Evolutionary conservation across 2,797 vertebrate genomes (phyloP).

Genomic region (Eremophila alpestris): DNA sequence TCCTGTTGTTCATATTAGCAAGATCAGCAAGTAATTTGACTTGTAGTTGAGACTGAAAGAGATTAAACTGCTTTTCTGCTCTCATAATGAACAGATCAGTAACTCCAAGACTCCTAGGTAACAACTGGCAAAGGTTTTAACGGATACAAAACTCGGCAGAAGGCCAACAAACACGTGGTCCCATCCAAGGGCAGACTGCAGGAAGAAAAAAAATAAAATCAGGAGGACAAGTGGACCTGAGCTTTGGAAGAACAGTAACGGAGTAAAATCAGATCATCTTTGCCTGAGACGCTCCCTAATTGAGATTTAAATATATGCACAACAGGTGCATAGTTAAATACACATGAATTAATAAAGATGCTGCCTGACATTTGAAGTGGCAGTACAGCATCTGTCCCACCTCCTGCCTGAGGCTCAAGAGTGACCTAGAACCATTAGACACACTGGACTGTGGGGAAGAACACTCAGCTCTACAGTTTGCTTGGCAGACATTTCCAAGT

Average conservation of each 20-base stretch:
- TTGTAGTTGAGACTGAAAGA: neutral
- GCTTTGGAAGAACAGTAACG: neutral
- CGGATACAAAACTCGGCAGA: neutral
- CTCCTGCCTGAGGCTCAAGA: neutral
- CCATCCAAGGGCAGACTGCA: neutral
- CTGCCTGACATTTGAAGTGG: neutral
- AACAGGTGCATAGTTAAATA: neutral
- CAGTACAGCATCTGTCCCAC: constrained; percentile 15
- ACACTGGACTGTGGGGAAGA: neutral
- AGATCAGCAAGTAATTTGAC: neutral
- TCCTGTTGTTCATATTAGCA: neutral
- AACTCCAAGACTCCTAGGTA: neutral
- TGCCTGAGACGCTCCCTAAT: neutral
- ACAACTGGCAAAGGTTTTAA: neutral
- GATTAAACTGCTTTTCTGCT: neutral
- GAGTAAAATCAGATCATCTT: neutral
- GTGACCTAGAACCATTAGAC: neutral
- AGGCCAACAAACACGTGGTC: neutral
- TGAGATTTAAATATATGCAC: neutral
- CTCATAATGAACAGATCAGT: neutral
- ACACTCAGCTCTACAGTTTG: constrained; percentile 5
- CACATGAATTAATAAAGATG: constrained; percentile 24
- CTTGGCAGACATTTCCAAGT: constrained; percentile 44
- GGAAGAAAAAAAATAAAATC: neutral
- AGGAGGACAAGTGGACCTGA: neutral